phyloP scores from a whole-genome alignment of 2,113 vertebrate genomes.

The Saccopteryx leptura region DNA sequence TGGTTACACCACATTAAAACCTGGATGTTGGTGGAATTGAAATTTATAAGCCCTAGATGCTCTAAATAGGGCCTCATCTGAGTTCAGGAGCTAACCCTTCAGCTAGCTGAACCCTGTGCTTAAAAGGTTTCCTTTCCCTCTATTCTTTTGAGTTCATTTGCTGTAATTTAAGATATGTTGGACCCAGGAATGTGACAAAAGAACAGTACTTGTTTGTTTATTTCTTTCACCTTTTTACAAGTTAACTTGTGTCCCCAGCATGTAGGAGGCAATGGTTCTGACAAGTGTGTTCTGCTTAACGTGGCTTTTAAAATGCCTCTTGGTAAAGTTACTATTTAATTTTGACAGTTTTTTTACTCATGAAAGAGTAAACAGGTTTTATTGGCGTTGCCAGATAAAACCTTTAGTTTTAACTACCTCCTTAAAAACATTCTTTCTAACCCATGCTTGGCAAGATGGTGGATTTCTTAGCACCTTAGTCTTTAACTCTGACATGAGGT shows the following conservation, averaged over 20 bases:
- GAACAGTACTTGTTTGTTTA: background rate
- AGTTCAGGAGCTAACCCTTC: background rate
- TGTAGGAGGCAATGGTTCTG: background rate
- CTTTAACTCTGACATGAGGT: constrained; percentile 17
- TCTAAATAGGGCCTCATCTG: background rate
- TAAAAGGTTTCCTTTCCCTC: background rate
- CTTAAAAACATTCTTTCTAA: constrained; percentile 13
- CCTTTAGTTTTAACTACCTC: background rate
- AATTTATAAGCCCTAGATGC: background rate
- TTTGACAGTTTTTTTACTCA: background rate
- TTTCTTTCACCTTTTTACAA: background rate
- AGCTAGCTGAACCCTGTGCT: background rate
- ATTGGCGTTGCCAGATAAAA: constrained; percentile 19
- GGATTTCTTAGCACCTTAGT: background rate
- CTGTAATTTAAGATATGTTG: background rate
- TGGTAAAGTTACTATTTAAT: constrained; percentile 22
- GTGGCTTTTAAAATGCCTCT: background rate
- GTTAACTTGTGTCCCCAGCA: background rate
- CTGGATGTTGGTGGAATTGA: background rate
- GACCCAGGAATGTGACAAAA: background rate
- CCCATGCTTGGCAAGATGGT: background rate
- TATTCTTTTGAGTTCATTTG: background rate
- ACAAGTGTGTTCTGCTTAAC: background rate
- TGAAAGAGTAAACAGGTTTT: background rate
- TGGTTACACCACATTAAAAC: background rate